Base-by-base conservation (phyloP, 2,888 invertebrate species). In the Dicranocentrus wangi region DNA sequence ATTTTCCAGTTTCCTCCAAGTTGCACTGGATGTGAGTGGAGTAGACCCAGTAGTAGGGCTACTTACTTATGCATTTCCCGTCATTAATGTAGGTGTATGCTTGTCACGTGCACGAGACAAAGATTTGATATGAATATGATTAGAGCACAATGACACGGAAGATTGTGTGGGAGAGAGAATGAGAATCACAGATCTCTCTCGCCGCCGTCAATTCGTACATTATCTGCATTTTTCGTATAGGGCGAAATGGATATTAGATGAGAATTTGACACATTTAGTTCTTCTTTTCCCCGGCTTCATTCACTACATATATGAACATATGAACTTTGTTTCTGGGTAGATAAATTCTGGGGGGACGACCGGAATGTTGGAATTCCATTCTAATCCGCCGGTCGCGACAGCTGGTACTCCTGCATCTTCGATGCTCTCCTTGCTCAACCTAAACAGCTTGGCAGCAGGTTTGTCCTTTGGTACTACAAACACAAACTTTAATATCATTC, bases 381-480 rank as follows among this genome's bases (percentile, higher is more conserved):
- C 87, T 19, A 87, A 87, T 82, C 86, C 85, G 84, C 87, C 87
- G 83, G 87, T 87, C 84, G 84, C 87, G 70, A 87, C 87, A 85
- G 87, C 86, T 86, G 86, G 86, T 81, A 85, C 87, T 80, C 87
- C 87, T 68, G 87, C 87, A 83, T 87, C 87, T 53, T 87, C 91
- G 87, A 91, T 92, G 87, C 89, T 92, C 27, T 91, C 91, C 87
- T 91, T 92, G 87, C 90, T 92, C 83, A 92, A 92, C 88, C 88
- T 92, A 83, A 91, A 92, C 87, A 91, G 91, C 89, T 90, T 86
- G 90, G 90, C 86, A 80, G 86, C 85, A 86, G 87, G 87, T 87
- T 86, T 82, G 87, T 86, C 47, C 2, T 32, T n/a, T n/a, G n/a
- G n/a, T n/a, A n/a, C n/a, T n/a, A n/a, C n/a, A n/a, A n/a, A n/a